A percentile compares a stretch with the other conserved stretches of the same genome.
Conservation (phyloP, 2,113 vertebrate species). For the Podarcis cretensis region DNA sequence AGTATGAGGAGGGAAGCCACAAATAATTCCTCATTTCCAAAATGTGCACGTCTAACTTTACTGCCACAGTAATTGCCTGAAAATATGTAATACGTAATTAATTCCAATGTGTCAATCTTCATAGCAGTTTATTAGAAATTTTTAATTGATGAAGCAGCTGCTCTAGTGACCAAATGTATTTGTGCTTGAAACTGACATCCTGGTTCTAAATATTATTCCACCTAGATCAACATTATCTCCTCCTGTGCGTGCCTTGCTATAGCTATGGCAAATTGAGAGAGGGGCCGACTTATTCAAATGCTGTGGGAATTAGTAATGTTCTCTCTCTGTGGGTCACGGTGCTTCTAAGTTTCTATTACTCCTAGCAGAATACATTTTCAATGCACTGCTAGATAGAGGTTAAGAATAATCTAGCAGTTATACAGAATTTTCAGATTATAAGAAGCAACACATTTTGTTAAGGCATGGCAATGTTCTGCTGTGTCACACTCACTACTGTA, state of each 20-base stretch:
- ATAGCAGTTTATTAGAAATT: slow-evolving; percentile 75
- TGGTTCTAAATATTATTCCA: slow-evolving; percentile 70
- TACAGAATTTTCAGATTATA: too few species aligned
- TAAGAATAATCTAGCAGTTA: not conserved
- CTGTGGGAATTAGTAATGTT: slow-evolving; percentile 49
- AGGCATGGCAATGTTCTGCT: too few species aligned
- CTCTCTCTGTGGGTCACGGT: not conserved
- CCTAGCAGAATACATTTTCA: slow-evolving; percentile 4
- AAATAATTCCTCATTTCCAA: slow-evolving; percentile 68
- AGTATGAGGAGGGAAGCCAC: slow-evolving; percentile 48
- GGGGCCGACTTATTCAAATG: slow-evolving; percentile 45
- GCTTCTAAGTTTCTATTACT: not conserved
- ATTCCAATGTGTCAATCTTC: slow-evolving; percentile 79
- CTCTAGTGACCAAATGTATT: slow-evolving; percentile 60
- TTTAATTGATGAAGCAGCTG: slow-evolving; percentile 75
- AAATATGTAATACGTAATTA: slow-evolving; percentile 81
- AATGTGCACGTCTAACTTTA: slow-evolving; percentile 66
- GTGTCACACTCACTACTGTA: too few species aligned
- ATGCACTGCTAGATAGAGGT: too few species aligned
- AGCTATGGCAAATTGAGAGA: slow-evolving; percentile 56
- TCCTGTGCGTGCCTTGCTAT: slow-evolving; percentile 23
- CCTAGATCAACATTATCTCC: slow-evolving; percentile 66
- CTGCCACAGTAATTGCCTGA: slow-evolving; percentile 74
- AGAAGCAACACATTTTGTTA: too few species aligned
- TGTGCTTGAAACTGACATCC: slow-evolving; percentile 63